Evolutionary conservation across 2,113 vertebrate genomes (phyloP).

Genomic region (Nesoenas mayeri): DNA sequence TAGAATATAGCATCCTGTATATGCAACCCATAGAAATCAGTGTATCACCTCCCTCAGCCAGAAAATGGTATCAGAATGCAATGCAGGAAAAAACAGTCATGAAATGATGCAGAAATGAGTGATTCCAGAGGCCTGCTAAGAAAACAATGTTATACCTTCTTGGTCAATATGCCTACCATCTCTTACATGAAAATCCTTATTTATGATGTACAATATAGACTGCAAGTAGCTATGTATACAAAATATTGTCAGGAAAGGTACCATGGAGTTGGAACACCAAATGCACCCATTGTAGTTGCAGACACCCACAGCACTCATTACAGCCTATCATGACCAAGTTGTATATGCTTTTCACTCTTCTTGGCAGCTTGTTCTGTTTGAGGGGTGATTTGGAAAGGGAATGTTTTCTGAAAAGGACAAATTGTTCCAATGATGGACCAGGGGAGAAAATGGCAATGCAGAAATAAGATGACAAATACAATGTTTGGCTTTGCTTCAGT

Average conservation of each 20-base stretch:
- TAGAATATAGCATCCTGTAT: background rate
- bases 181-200: background rate
- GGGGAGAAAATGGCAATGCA: conserved; percentile 9
- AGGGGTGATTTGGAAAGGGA: conserved; percentile 17
- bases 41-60: background rate
- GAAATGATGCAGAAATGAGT: background rate
- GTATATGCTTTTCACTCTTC: background rate
- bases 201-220: background rate
- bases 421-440: background rate
- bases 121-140: background rate
- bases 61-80: background rate
- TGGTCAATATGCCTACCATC: background rate
- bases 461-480: background rate
- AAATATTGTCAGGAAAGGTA: background rate
- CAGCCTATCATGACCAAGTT: background rate
- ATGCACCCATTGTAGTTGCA: background rate
- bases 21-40: background rate
- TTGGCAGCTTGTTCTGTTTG: conserved; percentile 10
- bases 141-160: background rate
- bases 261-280: background rate
- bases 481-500: conserved; percentile 37
- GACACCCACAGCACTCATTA: background rate
- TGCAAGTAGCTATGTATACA: background rate
- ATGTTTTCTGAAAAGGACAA: background rate
- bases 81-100: background rate